Percentiles rank a stretch among this genome's conserved stretches.
phyloP scores from a whole-genome alignment of 2,888 invertebrate genomes.

The Kuschelorhynchus macadamiae region DNA sequence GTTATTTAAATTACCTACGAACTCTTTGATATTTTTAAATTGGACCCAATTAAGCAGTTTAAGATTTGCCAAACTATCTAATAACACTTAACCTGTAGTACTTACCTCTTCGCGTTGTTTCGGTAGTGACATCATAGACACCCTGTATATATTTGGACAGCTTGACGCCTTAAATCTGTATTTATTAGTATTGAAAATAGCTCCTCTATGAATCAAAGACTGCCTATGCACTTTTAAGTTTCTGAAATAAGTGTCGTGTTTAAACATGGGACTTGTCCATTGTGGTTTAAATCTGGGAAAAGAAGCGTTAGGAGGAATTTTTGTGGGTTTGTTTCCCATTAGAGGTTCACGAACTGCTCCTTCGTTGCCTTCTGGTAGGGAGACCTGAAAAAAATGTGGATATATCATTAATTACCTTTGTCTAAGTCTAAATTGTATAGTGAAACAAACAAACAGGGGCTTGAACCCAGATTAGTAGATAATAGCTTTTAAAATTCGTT shows the following conservation, averaged over 20 bases:
- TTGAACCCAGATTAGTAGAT: too few relatives aligned
- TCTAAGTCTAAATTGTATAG: too few relatives aligned
- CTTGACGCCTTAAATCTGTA: constrained; percentile 89
- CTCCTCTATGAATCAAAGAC: constrained; percentile 88
- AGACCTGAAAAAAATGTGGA: constrained; percentile 40
- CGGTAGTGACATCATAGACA: constrained; percentile 89
- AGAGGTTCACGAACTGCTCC: constrained; percentile 54
- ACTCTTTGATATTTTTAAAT: too few relatives aligned
- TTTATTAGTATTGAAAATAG: constrained; percentile 85
- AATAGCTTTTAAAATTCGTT: too few relatives aligned
- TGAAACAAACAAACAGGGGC: too few relatives aligned
- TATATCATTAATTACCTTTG: too few relatives aligned
- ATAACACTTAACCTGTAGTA: constrained; percentile 12
- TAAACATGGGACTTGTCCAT: constrained; percentile 69
- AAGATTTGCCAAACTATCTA: constrained; percentile 19
- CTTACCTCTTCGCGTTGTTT: constrained; percentile 84
- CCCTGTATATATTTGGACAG: constrained; percentile 91
- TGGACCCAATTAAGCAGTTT: constrained; percentile 41
- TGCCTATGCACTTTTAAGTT: constrained; percentile 82
- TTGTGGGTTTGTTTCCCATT: constrained; percentile 46
- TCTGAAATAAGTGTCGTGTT: constrained; percentile 77
- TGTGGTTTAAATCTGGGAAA: constrained; percentile 71
- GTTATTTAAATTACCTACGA: too few relatives aligned
- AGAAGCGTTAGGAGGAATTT: constrained; percentile 59
- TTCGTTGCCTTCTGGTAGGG: constrained; percentile 59